phyloP scores from a whole-genome alignment of 2,888 invertebrate species.

The Archaeoteleia sp. region DNA sequence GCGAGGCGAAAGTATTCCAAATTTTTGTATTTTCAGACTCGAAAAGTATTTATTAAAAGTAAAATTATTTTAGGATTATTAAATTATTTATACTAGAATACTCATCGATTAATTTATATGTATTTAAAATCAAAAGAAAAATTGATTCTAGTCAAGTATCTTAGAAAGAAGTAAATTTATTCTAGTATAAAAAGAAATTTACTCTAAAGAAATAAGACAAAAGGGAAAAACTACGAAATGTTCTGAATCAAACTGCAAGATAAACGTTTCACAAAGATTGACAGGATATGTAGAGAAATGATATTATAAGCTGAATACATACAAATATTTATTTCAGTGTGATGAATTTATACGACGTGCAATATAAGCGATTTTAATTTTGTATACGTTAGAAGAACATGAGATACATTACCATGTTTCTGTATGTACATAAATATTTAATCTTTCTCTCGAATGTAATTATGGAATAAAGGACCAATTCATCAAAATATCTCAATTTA shows the following conservation, averaged over 20 bases:
- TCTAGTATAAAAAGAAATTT: no score
- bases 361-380: conserved; percentile 26
- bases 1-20: no score
- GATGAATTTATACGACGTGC: conserved; percentile 36
- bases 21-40: conserved; percentile 5
- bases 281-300: conserved; percentile 19
- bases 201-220: conserved; percentile 7
- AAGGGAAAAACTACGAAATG: conserved; percentile 1
- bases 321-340: conserved; percentile 38
- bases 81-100: conserved; percentile 39
- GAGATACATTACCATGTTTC: no score
- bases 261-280: conserved; percentile 6
- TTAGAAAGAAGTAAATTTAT: neutral
- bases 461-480: no score
- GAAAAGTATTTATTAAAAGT: conserved; percentile 1
- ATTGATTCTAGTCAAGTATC: conserved; percentile 42
- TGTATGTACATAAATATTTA: no score
- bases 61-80: conserved; percentile 31
- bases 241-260: conserved; percentile 6
- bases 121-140: conserved; percentile 27
- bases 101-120: conserved; percentile 23
- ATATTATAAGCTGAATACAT: conserved; percentile 26
- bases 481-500: no score
- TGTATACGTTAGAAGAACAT: no score
- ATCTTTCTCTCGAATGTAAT: no score